Evolutionary conservation across 2,113 vertebrate genomes (phyloP).

Genomic region (Furnarius figulus): DNA sequence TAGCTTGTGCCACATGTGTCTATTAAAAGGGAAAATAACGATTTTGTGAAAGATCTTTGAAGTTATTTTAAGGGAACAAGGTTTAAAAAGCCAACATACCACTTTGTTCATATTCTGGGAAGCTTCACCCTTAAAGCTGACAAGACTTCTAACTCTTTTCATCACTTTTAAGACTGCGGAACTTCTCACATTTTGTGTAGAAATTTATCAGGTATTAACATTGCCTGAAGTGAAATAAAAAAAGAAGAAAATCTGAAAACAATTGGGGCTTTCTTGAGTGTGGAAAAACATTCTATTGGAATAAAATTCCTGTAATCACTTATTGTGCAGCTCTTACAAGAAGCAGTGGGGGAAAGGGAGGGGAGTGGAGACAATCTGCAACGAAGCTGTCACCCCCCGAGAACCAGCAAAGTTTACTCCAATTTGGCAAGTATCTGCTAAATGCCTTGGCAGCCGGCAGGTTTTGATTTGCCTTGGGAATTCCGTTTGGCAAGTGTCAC

Average conservation of each 20-base stretch:
- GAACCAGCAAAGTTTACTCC: neutral
- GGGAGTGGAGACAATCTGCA: neutral
- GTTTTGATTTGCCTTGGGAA: neutral
- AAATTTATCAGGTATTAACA: neutral
- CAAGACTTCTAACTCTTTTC: neutral
- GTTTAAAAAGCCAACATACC: neutral
- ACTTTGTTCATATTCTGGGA: neutral
- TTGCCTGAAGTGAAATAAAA: neutral
- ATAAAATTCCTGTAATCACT: neutral
- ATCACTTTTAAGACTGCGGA: neutral
- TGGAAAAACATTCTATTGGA: neutral
- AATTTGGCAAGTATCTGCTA: neutral
- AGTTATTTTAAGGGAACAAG: neutral
- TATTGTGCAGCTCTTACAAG: constrained; percentile 16
- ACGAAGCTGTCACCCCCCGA: neutral
- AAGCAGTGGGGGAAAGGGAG: neutral
- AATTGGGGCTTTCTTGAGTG: neutral
- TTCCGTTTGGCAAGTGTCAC: rapidly evolving
- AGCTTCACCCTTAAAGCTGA: neutral
- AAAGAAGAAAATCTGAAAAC: neutral
- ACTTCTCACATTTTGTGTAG: neutral
- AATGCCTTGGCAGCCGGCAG: neutral
- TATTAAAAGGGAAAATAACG: neutral
- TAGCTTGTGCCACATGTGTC: neutral
- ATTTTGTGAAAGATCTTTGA: neutral